Evolutionary conservation across 2,888 invertebrate genomes (phyloP).

Genomic region (Acanthosepion lycidas): DNA sequence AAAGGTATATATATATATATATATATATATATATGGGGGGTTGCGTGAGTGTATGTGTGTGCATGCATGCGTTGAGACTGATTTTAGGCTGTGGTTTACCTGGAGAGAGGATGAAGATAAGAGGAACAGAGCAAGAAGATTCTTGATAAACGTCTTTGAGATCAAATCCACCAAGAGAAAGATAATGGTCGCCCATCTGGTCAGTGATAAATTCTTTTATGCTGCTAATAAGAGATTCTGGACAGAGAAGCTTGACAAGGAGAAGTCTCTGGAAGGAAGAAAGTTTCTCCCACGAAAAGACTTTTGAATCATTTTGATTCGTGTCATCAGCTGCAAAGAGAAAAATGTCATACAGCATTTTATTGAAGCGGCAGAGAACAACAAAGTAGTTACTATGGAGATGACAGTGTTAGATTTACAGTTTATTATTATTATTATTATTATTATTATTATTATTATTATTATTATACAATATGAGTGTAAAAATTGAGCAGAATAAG

Average conservation of each 20-base stretch:
- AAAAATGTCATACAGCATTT: too few species aligned
- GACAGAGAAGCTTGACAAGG: conserved; percentile 71
- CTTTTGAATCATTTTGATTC: neutral
- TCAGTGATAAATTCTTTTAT: conserved; percentile 68
- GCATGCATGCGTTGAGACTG: too few species aligned
- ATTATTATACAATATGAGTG: too few species aligned
- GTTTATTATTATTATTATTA: too few species aligned
- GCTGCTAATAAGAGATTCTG: conserved; percentile 66
- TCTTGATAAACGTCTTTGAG: conserved; percentile 72
- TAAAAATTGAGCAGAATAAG: too few species aligned
- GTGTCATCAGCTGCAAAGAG: neutral
- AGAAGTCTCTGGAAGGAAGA: conserved; percentile 70
- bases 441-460: too few species aligned
- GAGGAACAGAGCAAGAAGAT: conserved; percentile 71
- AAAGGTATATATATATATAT: too few species aligned
- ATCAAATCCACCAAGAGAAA: conserved; percentile 70
- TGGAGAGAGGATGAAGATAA: conserved; percentile 74
- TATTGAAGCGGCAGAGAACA: too few species aligned
- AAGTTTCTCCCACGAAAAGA: conserved; percentile 69
- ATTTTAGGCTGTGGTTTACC: conserved; percentile 61
- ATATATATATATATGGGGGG: too few species aligned
- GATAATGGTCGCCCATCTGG: conserved; percentile 69
- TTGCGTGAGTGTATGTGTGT: neutral
- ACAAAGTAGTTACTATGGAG: too few species aligned
- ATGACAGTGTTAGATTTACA: too few species aligned